Percentiles rank a stretch among this genome's conserved stretches.
Conservation (phyloP, 2,888 invertebrate species). For the Trichogramma evanescens region DNA sequence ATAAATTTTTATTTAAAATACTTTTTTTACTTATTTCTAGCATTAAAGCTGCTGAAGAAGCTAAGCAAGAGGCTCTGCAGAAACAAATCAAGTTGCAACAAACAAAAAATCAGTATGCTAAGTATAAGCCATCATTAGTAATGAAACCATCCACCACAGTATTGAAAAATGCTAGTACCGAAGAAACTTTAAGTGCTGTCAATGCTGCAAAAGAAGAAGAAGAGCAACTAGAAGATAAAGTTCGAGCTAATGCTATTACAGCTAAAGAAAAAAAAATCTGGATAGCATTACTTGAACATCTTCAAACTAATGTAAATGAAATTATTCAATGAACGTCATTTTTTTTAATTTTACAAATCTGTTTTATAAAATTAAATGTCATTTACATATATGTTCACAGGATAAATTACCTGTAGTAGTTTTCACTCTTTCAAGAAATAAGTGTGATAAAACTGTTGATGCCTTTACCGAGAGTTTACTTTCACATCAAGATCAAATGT, state of each 20-base stretch:
- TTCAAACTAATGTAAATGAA: conserved; percentile 57
- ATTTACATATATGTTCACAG: conserved; percentile 24
- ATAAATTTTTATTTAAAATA: neutral
- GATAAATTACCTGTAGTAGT: conserved; percentile 87
- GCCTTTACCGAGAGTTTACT: conserved; percentile 55
- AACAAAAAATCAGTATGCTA: conserved; percentile 14
- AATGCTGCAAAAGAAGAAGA: conserved; percentile 13
- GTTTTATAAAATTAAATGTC: neutral
- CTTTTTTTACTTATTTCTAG: neutral
- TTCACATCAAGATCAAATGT: conserved; percentile 73
- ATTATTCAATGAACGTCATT: neutral
- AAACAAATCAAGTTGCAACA: conserved; percentile 16
- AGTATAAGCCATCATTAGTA: conserved; percentile 16
- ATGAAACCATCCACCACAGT: conserved; percentile 6
- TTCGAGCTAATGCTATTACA: conserved; percentile 25
- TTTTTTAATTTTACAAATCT: neutral
- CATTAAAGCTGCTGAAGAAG: conserved; percentile 9
- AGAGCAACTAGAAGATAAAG: conserved; percentile 12
- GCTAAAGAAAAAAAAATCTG: conserved; percentile 78
- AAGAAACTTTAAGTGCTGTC: conserved; percentile 13
- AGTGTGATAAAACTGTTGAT: conserved; percentile 65
- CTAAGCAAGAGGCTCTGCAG: conserved; percentile 4
- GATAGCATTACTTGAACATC: conserved; percentile 74
- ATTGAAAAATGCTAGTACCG: conserved; percentile 18
- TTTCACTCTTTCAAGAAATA: conserved; percentile 83